Conservation (phyloP, 1,140 invertebrate species). For the Caenorhabditis tropicalis region DNA sequence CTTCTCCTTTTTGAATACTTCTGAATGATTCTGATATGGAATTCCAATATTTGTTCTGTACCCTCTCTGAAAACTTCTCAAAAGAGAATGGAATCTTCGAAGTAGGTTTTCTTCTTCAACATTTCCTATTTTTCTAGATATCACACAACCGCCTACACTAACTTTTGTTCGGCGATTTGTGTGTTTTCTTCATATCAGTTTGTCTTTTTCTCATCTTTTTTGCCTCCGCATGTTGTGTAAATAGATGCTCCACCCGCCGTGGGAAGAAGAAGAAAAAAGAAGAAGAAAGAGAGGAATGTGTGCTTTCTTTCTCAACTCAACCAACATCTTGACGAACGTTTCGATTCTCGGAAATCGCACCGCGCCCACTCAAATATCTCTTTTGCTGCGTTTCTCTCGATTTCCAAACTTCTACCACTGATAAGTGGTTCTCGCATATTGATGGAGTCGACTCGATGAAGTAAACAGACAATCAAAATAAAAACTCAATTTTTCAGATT, state of each 20-base stretch:
- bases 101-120: too few relatives aligned
- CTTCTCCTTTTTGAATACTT: too few relatives aligned
- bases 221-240: slow-evolving; percentile 37
- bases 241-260: slow-evolving; percentile 20
- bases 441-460: too few relatives aligned
- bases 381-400: not conserved
- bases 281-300: slow-evolving; percentile 17
- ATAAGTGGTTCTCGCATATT: not conserved
- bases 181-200: slow-evolving; percentile 33
- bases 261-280: slow-evolving; percentile 31
- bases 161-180: not conserved
- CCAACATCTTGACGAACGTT: slow-evolving; percentile 32
- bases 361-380: slow-evolving; percentile 40
- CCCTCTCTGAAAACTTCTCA: too few relatives aligned
- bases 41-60: too few relatives aligned
- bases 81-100: too few relatives aligned
- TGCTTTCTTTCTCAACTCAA: not conserved
- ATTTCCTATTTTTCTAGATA: too few relatives aligned
- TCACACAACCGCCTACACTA: slow-evolving; percentile 11
- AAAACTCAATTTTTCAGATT: not conserved
- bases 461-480: not conserved
- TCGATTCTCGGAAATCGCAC: slow-evolving; percentile 34
- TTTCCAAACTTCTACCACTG: not conserved
- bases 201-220: not conserved
- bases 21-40: too few relatives aligned